Base-by-base conservation (phyloP, 2,888 invertebrate genomes). In the Tupiocoris notatus region DNA sequence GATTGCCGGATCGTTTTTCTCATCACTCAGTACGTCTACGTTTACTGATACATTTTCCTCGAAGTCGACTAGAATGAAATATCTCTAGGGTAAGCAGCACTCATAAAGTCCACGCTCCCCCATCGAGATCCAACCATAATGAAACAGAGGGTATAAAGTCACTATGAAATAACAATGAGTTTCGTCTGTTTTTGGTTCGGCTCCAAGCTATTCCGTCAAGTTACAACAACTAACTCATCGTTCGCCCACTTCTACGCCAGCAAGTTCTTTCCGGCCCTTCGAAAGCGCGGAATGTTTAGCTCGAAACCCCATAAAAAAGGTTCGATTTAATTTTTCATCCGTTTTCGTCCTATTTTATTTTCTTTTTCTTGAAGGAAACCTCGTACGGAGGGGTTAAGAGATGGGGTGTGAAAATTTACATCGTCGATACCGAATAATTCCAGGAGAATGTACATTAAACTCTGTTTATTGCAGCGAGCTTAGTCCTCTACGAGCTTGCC, bases 131-230 rank as follows among this genome's bases (percentile, higher is more conserved):
- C 39, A 39, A 3, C 39, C 39, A 74, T 74, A 63, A 74, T 74
- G 74, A 74, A 74, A 74, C 74, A 74, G 74, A 64, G 56, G 57
- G 74, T 63, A 74, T 74, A 74, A 74, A 74, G 74, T 74, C 63
- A 39, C 63, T 74, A 74, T 74, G 74, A 74, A 74, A 74, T 74
- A 74, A 74, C 74, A 74, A 74, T 74, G 64, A 74, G 74, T 70
- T 70, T 68, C 22, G 67, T 22, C 23, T 39, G 39, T 70, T 70
- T 67, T 70, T 70, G 70, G 70, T 70, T 59, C 59, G 70, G 23
- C 24, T 70, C 70, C 70, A 70, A 67, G 21, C 17, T 18, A 58
- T 58, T 58, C 70, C 22, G 23, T 70, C 58, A 24, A 70, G 70
- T 70, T 59, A 70, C 70, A 61, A 39, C 70, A 58, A 22, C 39